phyloP scores from a whole-genome alignment of 2,888 invertebrate species.

The Lissocephala sabroskyi region DNA sequence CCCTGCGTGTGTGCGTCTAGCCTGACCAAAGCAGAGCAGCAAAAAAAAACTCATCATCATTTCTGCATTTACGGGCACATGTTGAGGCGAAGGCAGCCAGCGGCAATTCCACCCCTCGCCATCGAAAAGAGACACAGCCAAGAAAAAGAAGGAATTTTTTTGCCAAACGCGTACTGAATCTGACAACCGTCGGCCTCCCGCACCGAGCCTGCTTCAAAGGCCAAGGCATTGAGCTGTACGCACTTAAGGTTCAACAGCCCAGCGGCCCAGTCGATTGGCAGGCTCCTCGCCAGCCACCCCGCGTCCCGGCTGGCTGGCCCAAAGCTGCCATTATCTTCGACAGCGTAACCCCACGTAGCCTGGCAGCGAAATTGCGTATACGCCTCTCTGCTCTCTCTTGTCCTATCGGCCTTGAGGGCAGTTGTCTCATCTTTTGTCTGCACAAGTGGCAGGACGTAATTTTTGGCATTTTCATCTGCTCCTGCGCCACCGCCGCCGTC shows the following conservation, averaged over 20 bases:
- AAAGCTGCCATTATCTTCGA: slow-evolving; percentile 60
- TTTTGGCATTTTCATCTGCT: slow-evolving; percentile 54
- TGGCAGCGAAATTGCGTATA: slow-evolving; percentile 45
- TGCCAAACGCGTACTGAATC: slow-evolving; percentile 34
- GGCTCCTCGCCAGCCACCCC: slow-evolving; percentile 1
- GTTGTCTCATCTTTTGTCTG: slow-evolving; percentile 46
- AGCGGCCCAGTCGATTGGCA: slow-evolving; percentile 28
- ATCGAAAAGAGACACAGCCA: too few relatives aligned
- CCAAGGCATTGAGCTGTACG: slow-evolving; percentile 34
- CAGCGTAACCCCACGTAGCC: slow-evolving; percentile 44
- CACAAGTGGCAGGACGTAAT: slow-evolving; percentile 62
- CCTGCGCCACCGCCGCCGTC: slow-evolving; percentile 7
- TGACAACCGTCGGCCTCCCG: slow-evolving; percentile 36
- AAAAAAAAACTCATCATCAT: slow-evolving; percentile 48
- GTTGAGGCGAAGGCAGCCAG: slow-evolving; percentile 24
- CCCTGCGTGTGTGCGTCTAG: background rate
- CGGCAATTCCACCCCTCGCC: too few relatives aligned
- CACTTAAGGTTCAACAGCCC: slow-evolving; percentile 60
- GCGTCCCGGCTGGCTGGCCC: slow-evolving; percentile 30
- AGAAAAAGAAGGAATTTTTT: slow-evolving; percentile 53
- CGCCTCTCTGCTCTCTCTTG: slow-evolving; percentile 15
- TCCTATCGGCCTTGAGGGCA: background rate
- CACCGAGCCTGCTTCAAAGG: slow-evolving; percentile 14
- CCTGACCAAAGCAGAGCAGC: background rate
- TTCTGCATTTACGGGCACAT: slow-evolving; percentile 50